These are phyloP conservation scores for Drosophila mettleri DNA, from an alignment of 2,888 invertebrate species.

Conservation along the genomic window DNA sequence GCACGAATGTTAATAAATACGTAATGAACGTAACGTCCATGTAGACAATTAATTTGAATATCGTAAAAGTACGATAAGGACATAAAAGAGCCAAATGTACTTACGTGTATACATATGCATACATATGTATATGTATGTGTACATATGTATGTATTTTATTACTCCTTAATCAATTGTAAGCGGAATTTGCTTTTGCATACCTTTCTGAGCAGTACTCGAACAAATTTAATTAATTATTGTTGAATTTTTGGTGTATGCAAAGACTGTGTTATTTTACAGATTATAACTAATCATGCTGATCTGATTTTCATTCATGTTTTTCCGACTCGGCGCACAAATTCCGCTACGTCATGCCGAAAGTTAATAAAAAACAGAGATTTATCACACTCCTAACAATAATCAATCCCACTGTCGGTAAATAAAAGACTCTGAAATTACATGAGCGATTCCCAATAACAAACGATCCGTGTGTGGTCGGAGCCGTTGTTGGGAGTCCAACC, in stretches of 20 bases:
- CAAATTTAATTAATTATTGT: constrained; percentile 71
- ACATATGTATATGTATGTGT: not conserved
- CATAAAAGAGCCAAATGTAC: not conserved
- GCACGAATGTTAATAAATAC: not conserved
- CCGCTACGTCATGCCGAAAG: constrained; percentile 77
- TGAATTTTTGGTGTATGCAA: constrained; percentile 19
- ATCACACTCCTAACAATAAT: constrained; percentile 82
- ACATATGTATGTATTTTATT: not conserved
- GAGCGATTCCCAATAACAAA: constrained; percentile 70
- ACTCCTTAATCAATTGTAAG: not conserved
- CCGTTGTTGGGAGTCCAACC: constrained; percentile 3
- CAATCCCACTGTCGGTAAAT: constrained; percentile 66
- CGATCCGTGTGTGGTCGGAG: constrained; percentile 71
- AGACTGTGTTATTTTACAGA: constrained; percentile 56
- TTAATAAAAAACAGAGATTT: constrained; percentile 83
- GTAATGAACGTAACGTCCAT: not conserved
- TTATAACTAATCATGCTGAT: constrained; percentile 81
- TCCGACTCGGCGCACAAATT: constrained; percentile 40
- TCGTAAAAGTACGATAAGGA: too few relatives aligned
- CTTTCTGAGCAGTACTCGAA: constrained; percentile 28
- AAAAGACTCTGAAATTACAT: constrained; percentile 62
- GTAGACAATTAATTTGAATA: not conserved
- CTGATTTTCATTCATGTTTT: constrained; percentile 77
- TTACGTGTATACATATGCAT: not conserved
- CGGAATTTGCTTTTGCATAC: constrained; percentile 10